Percentiles rank a stretch among this genome's conserved stretches.
Evolutionary conservation across 2,888 invertebrate genomes (phyloP).

Genomic region (Eristalinus aeneus): DNA sequence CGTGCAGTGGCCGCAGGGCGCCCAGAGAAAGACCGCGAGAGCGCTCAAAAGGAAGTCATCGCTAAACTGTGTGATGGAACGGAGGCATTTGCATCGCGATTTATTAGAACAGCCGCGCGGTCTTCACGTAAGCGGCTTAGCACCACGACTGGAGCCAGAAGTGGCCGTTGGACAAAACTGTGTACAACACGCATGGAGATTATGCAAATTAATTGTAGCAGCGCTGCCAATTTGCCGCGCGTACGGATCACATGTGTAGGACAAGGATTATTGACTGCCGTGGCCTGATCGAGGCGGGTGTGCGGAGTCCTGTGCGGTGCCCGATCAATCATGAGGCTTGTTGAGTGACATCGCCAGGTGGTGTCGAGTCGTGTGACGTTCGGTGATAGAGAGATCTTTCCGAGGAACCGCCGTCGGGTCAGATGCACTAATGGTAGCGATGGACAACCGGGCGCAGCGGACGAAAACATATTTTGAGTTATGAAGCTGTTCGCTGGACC

Average conservation of each 20-base stretch:
- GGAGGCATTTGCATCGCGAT: conserved; percentile 65
- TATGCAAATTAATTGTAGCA: conserved; percentile 71
- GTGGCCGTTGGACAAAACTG: conserved; percentile 60
- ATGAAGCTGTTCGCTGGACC: conserved; percentile 66
- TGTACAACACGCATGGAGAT: conserved; percentile 66
- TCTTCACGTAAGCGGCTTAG: conserved; percentile 52
- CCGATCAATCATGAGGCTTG: conserved; percentile 57
- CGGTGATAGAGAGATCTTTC: conserved; percentile 51
- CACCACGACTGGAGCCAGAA: conserved; percentile 42
- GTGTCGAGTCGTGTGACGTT: conserved; percentile 7
- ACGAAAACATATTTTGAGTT: conserved; percentile 51
- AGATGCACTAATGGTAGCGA: background rate
- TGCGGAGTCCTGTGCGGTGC: conserved; percentile 1
- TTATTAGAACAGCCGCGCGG: conserved; percentile 60
- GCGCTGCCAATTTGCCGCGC: conserved; percentile 60
- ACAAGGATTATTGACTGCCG: conserved; percentile 56
- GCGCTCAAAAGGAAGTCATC: conserved; percentile 59
- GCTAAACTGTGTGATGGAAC: conserved; percentile 68
- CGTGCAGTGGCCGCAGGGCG: conserved; percentile 49
- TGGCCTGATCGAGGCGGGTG: background rate
- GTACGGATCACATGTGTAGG: conserved; percentile 42
- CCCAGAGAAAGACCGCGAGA: background rate
- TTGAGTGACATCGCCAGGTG: conserved; percentile 69
- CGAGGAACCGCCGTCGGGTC: conserved; percentile 48
- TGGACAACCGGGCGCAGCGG: conserved; percentile 20